A percentile compares a stretch with the other conserved stretches of the same genome.
Conservation (phyloP, 2,113 vertebrate species). For the Bubo bubo region DNA sequence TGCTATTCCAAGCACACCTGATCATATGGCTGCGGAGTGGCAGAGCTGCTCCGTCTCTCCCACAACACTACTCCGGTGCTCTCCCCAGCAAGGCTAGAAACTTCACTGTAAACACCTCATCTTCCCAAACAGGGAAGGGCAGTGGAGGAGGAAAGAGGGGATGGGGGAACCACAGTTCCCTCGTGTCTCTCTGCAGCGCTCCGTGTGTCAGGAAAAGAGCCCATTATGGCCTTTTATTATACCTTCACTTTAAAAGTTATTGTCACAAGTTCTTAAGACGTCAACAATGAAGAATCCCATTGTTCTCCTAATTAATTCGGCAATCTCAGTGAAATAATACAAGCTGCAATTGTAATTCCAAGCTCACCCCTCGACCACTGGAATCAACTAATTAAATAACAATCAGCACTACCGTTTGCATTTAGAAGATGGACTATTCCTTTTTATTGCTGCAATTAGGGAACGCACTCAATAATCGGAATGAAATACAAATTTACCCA, state of each 20-base stretch:
- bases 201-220: background rate
- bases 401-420: slow-evolving; percentile 68
- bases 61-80: background rate
- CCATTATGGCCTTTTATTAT: background rate
- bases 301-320: slow-evolving; percentile 76
- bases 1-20: background rate
- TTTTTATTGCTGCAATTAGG: slow-evolving; percentile 80
- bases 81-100: background rate
- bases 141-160: background rate
- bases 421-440: slow-evolving; percentile 72
- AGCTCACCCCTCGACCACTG: slow-evolving; percentile 76
- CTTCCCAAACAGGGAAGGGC: background rate
- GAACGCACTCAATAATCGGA: slow-evolving; percentile 73
- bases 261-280: slow-evolving; percentile 63
- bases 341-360: slow-evolving; percentile 72
- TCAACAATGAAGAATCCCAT: slow-evolving; percentile 65
- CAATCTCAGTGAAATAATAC: slow-evolving; percentile 74
- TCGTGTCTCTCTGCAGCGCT: background rate
- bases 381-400: slow-evolving; percentile 81
- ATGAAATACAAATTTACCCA: slow-evolving; percentile 77
- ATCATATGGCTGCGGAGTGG: background rate
- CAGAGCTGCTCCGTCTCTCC: background rate
- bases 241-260: slow-evolving; percentile 48
- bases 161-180: background rate
- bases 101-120: background rate